Base-by-base conservation (phyloP, 2,797 vertebrate genomes). In the Melanotaenia nigrans region DNA sequence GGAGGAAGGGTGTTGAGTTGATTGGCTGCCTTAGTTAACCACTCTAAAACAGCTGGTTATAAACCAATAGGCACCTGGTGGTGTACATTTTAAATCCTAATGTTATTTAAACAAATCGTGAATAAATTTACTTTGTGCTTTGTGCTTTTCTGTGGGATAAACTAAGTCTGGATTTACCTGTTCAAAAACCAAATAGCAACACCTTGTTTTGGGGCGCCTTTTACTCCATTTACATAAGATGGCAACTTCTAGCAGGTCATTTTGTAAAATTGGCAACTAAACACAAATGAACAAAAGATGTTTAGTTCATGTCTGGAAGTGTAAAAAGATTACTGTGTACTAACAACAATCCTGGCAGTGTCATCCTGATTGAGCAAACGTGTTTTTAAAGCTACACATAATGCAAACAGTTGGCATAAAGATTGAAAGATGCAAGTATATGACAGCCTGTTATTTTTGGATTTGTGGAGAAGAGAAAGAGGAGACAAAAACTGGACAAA, bases 11-110 rank as follows among this genome's bases (percentile, higher is more conserved):
- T 42, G 64, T 72, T 53, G 72, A 61, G 69, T 65, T 53, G 73
- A 75, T 64, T 70, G 59, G 45, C 33, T 69, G 28, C 63, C 33
- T 65, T 40, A n/a, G 68, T 53, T 28, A 30, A 38, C 53, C 68
- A 63, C 36, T 54, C 40, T 28, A 40, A 54, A 32, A 71, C 51
- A 49, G 28, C 56, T 45, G 28, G 65, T 72, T 56, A 28, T 30
- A 18, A 33, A 12, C 36, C 16, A 42, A 67, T 56, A 51, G 33
- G 70, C 86, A 89, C 87, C 81, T 88, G 87, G 90, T 88, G 90
- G 80, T 61, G 32, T 38, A 12, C 32, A 33, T 20, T 56, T 56
- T 61, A 61, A 51, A 2, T 56, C 32, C 24, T 18, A 16, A 30
- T 65, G 9, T 51, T 54, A 56, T 11, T 11, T 66, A 38, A 20